Evolutionary conservation across 1,140 invertebrate genomes (phyloP), one percentile per base, ranked within the genome.

Genomic region (Agrilus planipennis): DNA sequence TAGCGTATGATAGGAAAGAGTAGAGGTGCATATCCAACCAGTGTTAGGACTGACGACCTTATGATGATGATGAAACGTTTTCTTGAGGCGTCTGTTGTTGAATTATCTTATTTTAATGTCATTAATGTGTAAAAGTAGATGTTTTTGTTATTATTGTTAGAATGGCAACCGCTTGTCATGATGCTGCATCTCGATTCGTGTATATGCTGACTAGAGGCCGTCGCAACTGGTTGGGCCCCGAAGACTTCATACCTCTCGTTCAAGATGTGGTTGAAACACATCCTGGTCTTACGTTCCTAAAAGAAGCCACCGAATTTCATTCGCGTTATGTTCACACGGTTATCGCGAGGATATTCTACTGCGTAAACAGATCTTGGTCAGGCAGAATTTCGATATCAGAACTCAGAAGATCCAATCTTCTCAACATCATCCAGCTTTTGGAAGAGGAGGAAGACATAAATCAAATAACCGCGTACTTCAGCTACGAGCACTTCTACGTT

Each of bases 401-500:
- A 68, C 64, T 99, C 18, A 75, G 92, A 53, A 78, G 84, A 51
- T 92, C 89, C 23, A 95, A 98, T 69, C 76, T 99, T 21, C 61
- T 79, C 4, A 71, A 73, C 61, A 75, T 85, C 25, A 81, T 89
- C 37, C 75, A 77, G 49, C 55, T 85, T 16, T 68, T 89, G 21
- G 83, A 89, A 61, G 81, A 89, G 45, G 90, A 95, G 60, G 89
- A 94, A 52, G 94, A 98, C 56, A 98, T 99, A 51, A 98, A 98
- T 69, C 83, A 86, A 70, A 84, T 98, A 30, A 96, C 90, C 44
- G 89, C 94, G 51, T 98, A 86, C 64, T 99, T 99, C 68, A 96
- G 91, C 58, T 99, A 99, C 64, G 94, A 99, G 65, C 95, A 99
- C 69, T 99, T 99, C 67, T 99, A 99, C 69, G 96, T 99, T 16